Evolutionary conservation across 2,113 vertebrate genomes (phyloP), one percentile per base, ranked within the genome.

Genomic region (Charina bottae): DNA sequence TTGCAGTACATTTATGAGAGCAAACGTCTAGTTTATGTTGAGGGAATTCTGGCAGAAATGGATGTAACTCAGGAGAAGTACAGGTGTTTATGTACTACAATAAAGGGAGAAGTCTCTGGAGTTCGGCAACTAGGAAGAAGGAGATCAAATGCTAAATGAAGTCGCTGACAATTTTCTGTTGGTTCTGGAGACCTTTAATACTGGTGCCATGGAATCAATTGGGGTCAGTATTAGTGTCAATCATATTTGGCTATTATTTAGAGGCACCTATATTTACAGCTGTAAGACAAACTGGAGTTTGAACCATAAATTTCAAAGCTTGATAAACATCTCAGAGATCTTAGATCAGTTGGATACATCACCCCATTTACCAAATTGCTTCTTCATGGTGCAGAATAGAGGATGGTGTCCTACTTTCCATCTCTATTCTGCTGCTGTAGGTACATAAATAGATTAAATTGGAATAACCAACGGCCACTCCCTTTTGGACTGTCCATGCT

Each of bases 91-190:
- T 90, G 17, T 46, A 42, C 1, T 92, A 59, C 1, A 93, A 2
- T 56, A 89, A 55, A 90, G 42, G 8, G 5, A 85, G 91, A 93
- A 64, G 68, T 55, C 0, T 90, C 1, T 91, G 15, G 46, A 26
- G 23, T 11, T 62, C 13, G 89, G n/a, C 86, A 88, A 4, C 15
- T 85, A 33, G 93, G 60, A 8, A 1, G 0, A 59, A 83, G 59
- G 26, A 89, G 58, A 46, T 19, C 0, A 17, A 78, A 19, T 9
- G 0, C 37, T 8, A 2, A 3, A 0, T 42, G 21, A 0, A 84
- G 0, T 88, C 23, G 89, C 89, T 92, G 23, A 21, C 42, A 26
- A 33, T 17, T 87, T 93, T 59, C 53, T 84, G 26, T 87, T 85
- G 19, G 53, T 11, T 68, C 90, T 6, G 54, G 4, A 1, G 94